Evolutionary conservation across 2,113 vertebrate species (phyloP).

Genomic region (Sula dactylatra): DNA sequence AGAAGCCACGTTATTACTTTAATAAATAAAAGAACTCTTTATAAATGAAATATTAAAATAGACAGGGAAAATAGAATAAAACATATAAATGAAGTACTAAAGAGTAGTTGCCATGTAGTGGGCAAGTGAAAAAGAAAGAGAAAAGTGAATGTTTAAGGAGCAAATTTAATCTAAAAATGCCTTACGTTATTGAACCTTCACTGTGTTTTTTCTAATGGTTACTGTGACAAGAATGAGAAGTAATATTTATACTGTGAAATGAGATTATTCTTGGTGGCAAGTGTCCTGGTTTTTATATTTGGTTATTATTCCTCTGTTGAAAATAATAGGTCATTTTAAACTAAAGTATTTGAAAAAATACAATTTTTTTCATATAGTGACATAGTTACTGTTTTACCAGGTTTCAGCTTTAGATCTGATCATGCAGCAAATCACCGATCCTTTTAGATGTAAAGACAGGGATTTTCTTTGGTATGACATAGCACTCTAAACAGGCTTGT

Average conservation of each 20-base stretch:
- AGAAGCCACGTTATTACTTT: not conserved
- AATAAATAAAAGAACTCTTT: not conserved
- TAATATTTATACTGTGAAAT: not conserved
- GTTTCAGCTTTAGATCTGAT: not conserved
- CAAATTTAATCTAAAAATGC: not conserved
- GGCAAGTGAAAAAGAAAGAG: not conserved
- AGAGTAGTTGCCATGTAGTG: not conserved
- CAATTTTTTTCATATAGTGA: not conserved
- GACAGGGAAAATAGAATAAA: not conserved
- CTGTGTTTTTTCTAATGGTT: not conserved
- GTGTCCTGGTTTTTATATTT: not conserved
- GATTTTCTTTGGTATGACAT: not conserved
- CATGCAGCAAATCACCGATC: not conserved
- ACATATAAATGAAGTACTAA: not conserved
- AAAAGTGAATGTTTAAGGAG: not conserved
- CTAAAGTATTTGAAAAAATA: not conserved
- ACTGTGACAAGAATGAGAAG: not conserved
- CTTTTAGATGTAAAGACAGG: not conserved
- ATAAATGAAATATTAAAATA: conserved; percentile 22
- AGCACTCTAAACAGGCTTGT: not conserved
- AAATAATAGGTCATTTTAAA: not conserved
- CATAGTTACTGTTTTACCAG: not conserved
- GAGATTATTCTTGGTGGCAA: not conserved
- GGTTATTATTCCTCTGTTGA: not conserved
- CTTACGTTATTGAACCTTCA: not conserved